Percentiles rank a stretch among this genome's conserved stretches.
Conservation (phyloP, 1,140 invertebrate genomes). For the Cephus cinctus region DNA sequence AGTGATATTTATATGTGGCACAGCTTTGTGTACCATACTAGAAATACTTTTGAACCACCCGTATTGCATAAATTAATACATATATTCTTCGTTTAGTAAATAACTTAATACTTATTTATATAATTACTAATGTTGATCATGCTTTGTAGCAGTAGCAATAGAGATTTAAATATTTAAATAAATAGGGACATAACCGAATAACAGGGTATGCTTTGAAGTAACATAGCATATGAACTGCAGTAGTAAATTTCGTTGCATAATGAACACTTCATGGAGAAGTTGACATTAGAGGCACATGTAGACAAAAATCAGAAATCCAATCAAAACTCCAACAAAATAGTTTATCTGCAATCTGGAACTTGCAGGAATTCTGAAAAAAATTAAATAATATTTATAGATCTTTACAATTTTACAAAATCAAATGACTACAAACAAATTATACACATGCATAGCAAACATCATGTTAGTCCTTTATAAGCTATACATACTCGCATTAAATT, state of each 20-base stretch:
- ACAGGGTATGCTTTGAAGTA: background rate
- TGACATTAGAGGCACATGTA: conserved; percentile 41
- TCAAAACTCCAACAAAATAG: conserved; percentile 36
- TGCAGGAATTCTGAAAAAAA: conserved; percentile 25
- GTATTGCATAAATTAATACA: background rate
- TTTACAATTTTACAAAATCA: too few relatives aligned
- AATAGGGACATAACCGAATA: background rate
- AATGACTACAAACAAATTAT: too few relatives aligned
- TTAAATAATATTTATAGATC: conserved; percentile 5
- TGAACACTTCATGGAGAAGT: too few relatives aligned
- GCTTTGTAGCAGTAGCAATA: too few relatives aligned
- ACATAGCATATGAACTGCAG: background rate
- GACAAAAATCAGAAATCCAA: conserved; percentile 34
- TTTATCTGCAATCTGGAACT: conserved; percentile 30
- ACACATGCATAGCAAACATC: too few relatives aligned
- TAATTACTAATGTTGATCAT: too few relatives aligned
- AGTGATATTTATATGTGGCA: background rate
- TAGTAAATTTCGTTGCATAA: background rate
- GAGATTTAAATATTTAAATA: background rate
- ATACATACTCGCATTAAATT: background rate
- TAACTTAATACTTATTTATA: too few relatives aligned
- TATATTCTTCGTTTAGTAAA: too few relatives aligned
- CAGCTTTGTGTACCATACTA: background rate
- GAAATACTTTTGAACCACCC: background rate
- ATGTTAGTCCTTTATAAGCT: background rate